Evolutionary conservation across 2,113 vertebrate genomes (phyloP).

Genomic region (Pomatostomus ruficeps): DNA sequence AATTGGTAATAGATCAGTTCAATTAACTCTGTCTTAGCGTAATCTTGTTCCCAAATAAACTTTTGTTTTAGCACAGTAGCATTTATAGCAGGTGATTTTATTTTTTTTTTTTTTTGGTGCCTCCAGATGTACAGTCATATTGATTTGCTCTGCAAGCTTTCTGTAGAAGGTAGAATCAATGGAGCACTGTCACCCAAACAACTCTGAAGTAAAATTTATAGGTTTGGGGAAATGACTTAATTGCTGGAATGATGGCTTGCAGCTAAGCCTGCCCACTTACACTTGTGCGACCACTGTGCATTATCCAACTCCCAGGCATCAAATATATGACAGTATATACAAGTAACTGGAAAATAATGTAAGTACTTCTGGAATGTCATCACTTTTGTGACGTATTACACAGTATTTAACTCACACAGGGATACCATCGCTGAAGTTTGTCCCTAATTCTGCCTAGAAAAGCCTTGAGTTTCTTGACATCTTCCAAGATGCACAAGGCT

Average conservation of each 20-base stretch:
- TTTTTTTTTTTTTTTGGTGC: not conserved
- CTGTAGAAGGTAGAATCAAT: conserved; percentile 20
- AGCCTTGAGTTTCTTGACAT: not conserved
- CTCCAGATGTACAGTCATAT: not conserved
- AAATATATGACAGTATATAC: not conserved
- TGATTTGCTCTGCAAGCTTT: conserved; percentile 46
- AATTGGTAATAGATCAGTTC: not conserved
- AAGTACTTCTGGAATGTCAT: not conserved
- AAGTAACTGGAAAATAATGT: not conserved
- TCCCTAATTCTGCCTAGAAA: not conserved
- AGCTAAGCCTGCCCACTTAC: not conserved
- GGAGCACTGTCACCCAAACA: not conserved
- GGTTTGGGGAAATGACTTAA: conserved; percentile 23
- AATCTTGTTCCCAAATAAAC: not conserved
- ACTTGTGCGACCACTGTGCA: not conserved
- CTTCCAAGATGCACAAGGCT: not conserved
- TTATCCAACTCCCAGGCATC: not conserved
- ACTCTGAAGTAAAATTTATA: conserved; percentile 22
- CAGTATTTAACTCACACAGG: not conserved
- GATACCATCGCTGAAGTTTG: not conserved
- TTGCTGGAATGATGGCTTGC: not conserved
- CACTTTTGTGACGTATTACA: not conserved
- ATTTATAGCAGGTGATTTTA: not conserved
- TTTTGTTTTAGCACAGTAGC: not conserved
- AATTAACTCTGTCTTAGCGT: not conserved